Evolutionary conservation across 1,140 invertebrate species (phyloP).

Genomic region (Babylonia areolata): DNA sequence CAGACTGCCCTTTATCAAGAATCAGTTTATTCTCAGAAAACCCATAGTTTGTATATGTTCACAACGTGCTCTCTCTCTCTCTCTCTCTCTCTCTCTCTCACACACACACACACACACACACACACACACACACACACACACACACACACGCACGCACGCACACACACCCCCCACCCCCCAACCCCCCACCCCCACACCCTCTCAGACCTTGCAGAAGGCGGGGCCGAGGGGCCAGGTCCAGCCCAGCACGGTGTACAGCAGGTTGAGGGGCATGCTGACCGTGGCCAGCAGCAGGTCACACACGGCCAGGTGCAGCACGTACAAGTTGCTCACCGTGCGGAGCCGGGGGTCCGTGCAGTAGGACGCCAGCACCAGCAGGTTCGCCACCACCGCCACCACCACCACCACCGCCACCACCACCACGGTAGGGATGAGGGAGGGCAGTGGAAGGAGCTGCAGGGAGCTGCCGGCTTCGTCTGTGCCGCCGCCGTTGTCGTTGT

Average conservation of each 20-base stretch:
- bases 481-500: neutral
- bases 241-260: constrained; percentile 46
- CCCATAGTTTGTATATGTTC: too few species aligned
- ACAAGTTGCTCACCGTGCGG: constrained; percentile 64
- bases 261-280: constrained; percentile 62
- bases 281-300: constrained; percentile 63
- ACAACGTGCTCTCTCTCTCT: too few species aligned
- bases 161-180: too few species aligned
- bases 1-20: too few species aligned
- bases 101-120: neutral
- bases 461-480: neutral
- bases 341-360: constrained; percentile 62
- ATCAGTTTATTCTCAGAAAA: too few species aligned
- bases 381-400: constrained; percentile 55
- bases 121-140: neutral
- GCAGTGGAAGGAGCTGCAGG: neutral
- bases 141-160: neutral
- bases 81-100: too few species aligned
- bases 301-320: constrained; percentile 65
- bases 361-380: constrained; percentile 60
- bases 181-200: too few species aligned
- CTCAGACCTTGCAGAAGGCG: constrained; percentile 57
- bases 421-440: constrained; percentile 23
- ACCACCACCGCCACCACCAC: constrained; percentile 45
- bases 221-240: constrained; percentile 58